Evolutionary conservation across 1,140 invertebrate genomes (phyloP), one percentile per base, ranked within the genome.

Genomic region (Drosophila tsacasi): DNA sequence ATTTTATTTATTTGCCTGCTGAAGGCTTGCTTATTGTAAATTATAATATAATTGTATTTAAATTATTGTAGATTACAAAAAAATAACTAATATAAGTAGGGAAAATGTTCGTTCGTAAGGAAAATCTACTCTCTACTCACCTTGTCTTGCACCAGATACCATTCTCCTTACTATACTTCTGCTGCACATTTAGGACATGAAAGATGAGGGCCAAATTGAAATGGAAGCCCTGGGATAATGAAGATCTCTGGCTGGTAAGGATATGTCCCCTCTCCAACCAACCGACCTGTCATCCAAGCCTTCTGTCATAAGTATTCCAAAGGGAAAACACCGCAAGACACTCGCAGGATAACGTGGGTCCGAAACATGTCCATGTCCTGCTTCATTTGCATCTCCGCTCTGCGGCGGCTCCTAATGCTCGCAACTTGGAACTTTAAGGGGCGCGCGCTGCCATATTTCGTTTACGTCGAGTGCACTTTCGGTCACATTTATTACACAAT

Each of bases 401-500:
- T 13, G 57, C 19, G 40, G 27, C 23, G 12, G 3, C 42, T 47
- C 50, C 68, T 72, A 69, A 71, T 71, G 68, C 65, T 10, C 6
- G 17, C 0, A 52, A 27, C 21, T 40, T 42, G 54, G 65, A 13
- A 37, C 25, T 27, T 37, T 32, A 54, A 27, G 54, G 27, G 39
- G 1, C 23, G 32, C 19, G 17, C 21, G 13, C 21, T 79, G 79
- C 72, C 78, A 66, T 76, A 83, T 86, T 79, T 86, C 79, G 76
- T 80, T 85, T 72, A 86, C 67, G 79, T 86, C 83, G 69, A 86
- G 83, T 86, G 83, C 83, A 86, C 79, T 86, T 86, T 86, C 71
- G 83, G 83, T 83, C 76, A 86, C 79, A 86, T 87, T 86, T 79
- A 86, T 86, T 86, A 87, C 79, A 86, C 83, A 87, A 87, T 86